phyloP scores from a whole-genome alignment of 2,888 invertebrate species.

The Litoditis marina region DNA sequence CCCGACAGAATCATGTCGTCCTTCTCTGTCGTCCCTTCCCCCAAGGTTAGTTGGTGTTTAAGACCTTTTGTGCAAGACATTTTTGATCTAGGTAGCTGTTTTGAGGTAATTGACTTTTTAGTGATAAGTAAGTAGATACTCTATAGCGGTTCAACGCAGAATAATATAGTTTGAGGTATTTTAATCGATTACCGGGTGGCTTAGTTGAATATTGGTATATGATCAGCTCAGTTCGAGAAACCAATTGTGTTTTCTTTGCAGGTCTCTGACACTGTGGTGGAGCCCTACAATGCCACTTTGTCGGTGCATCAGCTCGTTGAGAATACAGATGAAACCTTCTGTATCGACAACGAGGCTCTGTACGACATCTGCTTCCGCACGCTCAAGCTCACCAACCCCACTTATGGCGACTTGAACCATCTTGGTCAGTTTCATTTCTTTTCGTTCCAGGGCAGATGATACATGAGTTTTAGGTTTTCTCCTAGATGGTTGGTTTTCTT shows the following conservation, averaged over 20 bases:
- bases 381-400: conserved; percentile 71
- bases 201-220: too few species aligned
- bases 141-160: too few species aligned
- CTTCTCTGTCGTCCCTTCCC: conserved; percentile 85
- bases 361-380: conserved; percentile 69
- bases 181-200: too few species aligned
- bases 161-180: too few species aligned
- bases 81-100: neutral
- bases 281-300: conserved; percentile 67
- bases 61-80: too few species aligned
- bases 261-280: conserved; percentile 72
- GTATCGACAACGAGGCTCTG: conserved; percentile 66
- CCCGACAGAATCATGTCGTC: conserved; percentile 97
- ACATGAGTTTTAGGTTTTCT: too few species aligned
- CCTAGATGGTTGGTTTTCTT: too few species aligned
- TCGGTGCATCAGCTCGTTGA: conserved; percentile 65
- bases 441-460: too few species aligned
- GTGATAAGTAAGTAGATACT: too few species aligned
- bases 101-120: too few species aligned
- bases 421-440: conserved; percentile 18
- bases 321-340: conserved; percentile 62
- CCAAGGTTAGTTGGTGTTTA: conserved; percentile 70
- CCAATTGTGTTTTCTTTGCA: neutral
- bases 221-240: too few species aligned
- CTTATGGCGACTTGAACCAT: conserved; percentile 72